Evolutionary conservation across 2,888 invertebrate genomes (phyloP).

Genomic region (Linnaemya vulpina): DNA sequence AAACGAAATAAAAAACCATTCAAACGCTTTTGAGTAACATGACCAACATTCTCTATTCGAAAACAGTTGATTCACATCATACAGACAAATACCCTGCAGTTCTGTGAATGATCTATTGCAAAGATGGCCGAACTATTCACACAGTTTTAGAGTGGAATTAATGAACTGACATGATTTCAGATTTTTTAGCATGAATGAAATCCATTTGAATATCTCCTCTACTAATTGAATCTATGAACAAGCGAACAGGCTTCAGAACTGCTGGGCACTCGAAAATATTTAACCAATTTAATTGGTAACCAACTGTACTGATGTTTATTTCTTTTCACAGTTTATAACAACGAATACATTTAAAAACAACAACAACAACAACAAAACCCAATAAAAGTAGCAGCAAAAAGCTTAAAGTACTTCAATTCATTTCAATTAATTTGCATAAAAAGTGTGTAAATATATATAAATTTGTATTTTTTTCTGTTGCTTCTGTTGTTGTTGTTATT

Average conservation of each 20-base stretch:
- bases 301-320: constrained; percentile 53
- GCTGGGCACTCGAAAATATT: neutral
- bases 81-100: constrained; percentile 4
- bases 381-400: constrained; percentile 30
- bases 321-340: constrained; percentile 33
- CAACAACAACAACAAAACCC: neutral
- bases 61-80: neutral
- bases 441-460: constrained; percentile 69
- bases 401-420: constrained; percentile 52
- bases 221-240: neutral
- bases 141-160: too few species aligned
- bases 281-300: constrained; percentile 33
- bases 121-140: too few species aligned
- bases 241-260: neutral
- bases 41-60: constrained; percentile 34
- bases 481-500: constrained; percentile 45
- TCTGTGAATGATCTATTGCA: too few species aligned
- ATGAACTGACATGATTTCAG: too few species aligned
- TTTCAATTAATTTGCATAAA: constrained; percentile 71
- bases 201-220: too few species aligned
- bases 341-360: constrained; percentile 12
- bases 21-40: neutral
- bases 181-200: too few species aligned
- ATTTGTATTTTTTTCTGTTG: too few species aligned
- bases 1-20: neutral